These are phyloP conservation scores for Lagria hirta DNA, from an alignment of 2,888 invertebrate species.

Conservation along the genomic window DNA sequence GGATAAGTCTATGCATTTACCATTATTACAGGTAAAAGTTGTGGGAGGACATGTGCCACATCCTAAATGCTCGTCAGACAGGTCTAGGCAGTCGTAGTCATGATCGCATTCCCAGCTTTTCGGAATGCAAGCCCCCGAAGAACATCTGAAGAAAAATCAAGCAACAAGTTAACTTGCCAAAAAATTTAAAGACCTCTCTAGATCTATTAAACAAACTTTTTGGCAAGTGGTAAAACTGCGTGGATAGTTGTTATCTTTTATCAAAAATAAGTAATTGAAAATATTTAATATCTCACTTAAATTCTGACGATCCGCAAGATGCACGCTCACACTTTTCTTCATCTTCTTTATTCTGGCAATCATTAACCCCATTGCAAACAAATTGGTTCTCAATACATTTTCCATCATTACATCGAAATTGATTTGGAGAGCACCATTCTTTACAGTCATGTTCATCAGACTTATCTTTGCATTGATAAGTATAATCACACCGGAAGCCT, in stretches of 20 bases:
- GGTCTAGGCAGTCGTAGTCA: conserved; percentile 73
- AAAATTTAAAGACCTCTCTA: background rate
- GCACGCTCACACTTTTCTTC: conserved; percentile 50
- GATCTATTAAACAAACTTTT: background rate
- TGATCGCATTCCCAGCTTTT: conserved; percentile 71
- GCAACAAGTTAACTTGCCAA: background rate
- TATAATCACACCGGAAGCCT: conserved; percentile 54
- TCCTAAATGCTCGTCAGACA: conserved; percentile 69
- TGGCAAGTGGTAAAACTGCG: no score
- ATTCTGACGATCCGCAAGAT: conserved; percentile 44
- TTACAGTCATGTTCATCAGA: conserved; percentile 62
- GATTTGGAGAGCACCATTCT: conserved; percentile 51
- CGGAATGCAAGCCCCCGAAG: conserved; percentile 69
- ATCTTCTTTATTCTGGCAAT: conserved; percentile 57
- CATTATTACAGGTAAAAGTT: conserved; percentile 15
- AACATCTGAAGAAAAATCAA: conserved; percentile 64
- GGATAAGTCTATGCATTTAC: conserved; percentile 16
- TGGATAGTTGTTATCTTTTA: background rate
- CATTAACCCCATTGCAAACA: conserved; percentile 58
- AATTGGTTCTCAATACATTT: conserved; percentile 56
- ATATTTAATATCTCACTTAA: conserved; percentile 49
- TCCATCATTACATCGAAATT: conserved; percentile 57
- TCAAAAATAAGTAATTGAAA: conserved; percentile 9
- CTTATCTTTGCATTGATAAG: conserved; percentile 59
- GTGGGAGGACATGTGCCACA: conserved; percentile 48